These are phyloP conservation scores for Lemur catta DNA, from an alignment of 2,797 vertebrate species.

Conservation along the genomic window DNA sequence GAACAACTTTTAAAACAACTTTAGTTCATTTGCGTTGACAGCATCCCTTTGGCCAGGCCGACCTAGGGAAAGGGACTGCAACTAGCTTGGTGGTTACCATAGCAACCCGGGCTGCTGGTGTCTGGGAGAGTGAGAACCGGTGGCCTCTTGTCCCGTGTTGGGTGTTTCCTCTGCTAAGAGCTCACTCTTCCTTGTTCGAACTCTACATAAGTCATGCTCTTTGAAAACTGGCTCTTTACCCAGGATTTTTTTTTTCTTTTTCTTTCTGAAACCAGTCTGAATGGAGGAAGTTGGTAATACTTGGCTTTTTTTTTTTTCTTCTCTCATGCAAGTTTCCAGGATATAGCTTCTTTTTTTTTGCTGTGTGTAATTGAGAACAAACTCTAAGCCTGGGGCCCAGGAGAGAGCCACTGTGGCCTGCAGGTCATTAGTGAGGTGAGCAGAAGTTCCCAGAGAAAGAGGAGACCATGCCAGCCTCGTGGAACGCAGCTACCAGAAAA, in stretches of 20 bases:
- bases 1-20: slow-evolving; percentile 65
- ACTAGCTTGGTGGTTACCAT: slow-evolving; percentile 77
- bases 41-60: slow-evolving; percentile 50
- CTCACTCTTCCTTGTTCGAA: slow-evolving; percentile 78
- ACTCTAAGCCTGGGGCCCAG: slow-evolving; percentile 75
- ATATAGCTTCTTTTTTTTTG: slow-evolving; percentile 77
- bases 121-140: slow-evolving; percentile 31
- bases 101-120: slow-evolving; percentile 71
- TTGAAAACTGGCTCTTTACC: slow-evolving; percentile 67
- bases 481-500: slow-evolving; percentile 76
- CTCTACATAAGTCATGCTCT: slow-evolving; percentile 58
- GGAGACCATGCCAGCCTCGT: slow-evolving; percentile 69
- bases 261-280: slow-evolving; percentile 71
- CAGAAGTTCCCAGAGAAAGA: slow-evolving; percentile 71
- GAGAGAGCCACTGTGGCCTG: slow-evolving; percentile 77
- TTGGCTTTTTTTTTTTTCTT: slow-evolving; percentile 19
- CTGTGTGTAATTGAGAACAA: slow-evolving; percentile 86
- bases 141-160: slow-evolving; percentile 49
- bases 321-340: slow-evolving; percentile 67
- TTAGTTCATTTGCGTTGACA: slow-evolving; percentile 32
- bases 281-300: slow-evolving; percentile 75
- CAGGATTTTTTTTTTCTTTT: slow-evolving; percentile 23
- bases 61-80: slow-evolving; percentile 72
- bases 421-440: slow-evolving; percentile 81
- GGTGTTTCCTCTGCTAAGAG: slow-evolving; percentile 71